Evolutionary conservation across 2,888 invertebrate genomes (phyloP).

Genomic region (Megamerina dolium): DNA sequence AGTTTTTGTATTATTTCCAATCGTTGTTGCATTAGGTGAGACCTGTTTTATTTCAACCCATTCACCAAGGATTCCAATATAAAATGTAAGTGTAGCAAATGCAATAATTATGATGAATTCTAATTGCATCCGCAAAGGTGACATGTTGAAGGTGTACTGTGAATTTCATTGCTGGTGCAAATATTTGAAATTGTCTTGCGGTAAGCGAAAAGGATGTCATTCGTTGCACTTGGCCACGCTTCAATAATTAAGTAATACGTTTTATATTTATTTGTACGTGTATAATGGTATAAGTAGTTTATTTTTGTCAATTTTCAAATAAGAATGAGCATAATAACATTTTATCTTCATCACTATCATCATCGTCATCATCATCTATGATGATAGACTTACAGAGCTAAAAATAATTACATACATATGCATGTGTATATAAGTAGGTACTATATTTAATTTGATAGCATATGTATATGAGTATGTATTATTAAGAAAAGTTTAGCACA

Average conservation of each 20-base stretch:
- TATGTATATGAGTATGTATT: too few relatives aligned
- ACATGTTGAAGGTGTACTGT: too few relatives aligned
- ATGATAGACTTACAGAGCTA: too few relatives aligned
- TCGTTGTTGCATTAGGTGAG: conserved; percentile 4
- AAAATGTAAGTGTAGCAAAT: not conserved
- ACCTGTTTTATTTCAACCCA: conserved; percentile 27
- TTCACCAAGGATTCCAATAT: conserved; percentile 13
- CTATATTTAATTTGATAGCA: too few relatives aligned
- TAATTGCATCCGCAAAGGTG: not conserved
- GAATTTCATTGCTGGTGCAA: too few relatives aligned
- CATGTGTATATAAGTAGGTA: too few relatives aligned
- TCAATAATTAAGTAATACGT: not conserved
- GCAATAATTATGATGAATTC: not conserved
- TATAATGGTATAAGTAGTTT: not conserved
- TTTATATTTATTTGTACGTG: too few relatives aligned
- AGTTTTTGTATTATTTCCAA: not conserved
- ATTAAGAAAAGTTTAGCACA: too few relatives aligned
- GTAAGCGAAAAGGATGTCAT: conserved; percentile 27
- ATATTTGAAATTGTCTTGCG: conserved; percentile 1
- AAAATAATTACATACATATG: too few relatives aligned
- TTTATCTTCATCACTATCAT: too few relatives aligned
- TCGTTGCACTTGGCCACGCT: conserved; percentile 25
- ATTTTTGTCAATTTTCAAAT: not conserved
- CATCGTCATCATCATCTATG: too few relatives aligned
- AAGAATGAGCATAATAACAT: too few relatives aligned